Evolutionary conservation across 2,888 invertebrate genomes (phyloP).

Genomic region (Chrysina gloriosa): DNA sequence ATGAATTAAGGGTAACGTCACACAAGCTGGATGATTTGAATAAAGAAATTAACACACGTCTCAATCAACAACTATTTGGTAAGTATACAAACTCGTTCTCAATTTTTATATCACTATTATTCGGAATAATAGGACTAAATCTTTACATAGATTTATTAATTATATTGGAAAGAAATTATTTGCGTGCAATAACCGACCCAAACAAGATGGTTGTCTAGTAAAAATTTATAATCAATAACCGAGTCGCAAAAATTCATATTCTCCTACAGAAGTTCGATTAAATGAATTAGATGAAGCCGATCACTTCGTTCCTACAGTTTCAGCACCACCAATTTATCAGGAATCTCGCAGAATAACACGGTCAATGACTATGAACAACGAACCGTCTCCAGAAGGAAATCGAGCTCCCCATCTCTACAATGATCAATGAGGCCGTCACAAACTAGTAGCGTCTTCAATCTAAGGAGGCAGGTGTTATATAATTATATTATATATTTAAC

Average conservation of each 20-base stretch:
- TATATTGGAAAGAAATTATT: no score
- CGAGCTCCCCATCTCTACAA: neutral
- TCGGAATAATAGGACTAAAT: neutral
- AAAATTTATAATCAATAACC: neutral
- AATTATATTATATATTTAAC: no score
- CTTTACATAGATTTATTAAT: neutral
- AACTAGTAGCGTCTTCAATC: neutral
- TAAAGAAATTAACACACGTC: neutral
- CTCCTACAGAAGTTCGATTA: neutral
- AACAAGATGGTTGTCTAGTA: no score
- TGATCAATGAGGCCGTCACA: neutral
- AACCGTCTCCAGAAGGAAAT: neutral
- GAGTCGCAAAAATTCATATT: neutral
- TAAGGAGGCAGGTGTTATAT: neutral
- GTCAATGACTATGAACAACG: neutral
- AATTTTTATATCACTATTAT: conserved; percentile 1
- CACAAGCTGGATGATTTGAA: neutral
- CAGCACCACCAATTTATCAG: neutral
- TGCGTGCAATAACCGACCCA: no score
- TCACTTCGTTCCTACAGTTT: neutral
- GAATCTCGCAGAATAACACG: neutral
- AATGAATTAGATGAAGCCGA: neutral
- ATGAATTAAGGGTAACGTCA: neutral
- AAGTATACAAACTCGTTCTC: neutral
- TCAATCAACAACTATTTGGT: neutral